A percentile compares a stretch with the other conserved stretches of the same genome.
Evolutionary conservation across 2,888 invertebrate genomes (phyloP).

Genomic region (Lasioglossum malachurum): DNA sequence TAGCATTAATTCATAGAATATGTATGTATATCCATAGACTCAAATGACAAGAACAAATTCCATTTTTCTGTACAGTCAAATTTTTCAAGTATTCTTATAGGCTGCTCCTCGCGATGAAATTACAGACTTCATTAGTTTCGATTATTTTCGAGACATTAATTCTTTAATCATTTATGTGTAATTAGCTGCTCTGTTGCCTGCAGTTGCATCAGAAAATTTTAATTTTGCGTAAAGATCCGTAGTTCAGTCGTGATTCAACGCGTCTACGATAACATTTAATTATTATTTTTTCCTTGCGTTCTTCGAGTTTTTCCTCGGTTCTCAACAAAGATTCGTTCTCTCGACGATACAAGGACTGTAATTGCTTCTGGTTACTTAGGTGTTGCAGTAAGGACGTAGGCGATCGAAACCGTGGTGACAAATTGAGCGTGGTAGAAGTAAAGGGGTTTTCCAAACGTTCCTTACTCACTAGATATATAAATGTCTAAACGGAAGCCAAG

Average conservation of each 20-base stretch:
- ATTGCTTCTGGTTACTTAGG: background rate
- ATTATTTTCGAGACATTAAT: background rate
- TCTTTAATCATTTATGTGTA: background rate
- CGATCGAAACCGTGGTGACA: background rate
- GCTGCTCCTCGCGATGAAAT: background rate
- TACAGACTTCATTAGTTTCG: background rate
- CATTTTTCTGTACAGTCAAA: background rate
- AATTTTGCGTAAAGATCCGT: background rate
- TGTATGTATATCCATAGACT: background rate
- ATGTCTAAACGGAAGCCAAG: constrained; percentile 36
- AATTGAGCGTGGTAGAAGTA: constrained; percentile 15
- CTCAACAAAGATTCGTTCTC: no score
- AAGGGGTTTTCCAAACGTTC: constrained; percentile 42
- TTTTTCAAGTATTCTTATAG: background rate
- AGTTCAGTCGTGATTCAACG: background rate
- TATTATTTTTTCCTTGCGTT: background rate
- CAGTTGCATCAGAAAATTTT: background rate
- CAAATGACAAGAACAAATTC: background rate
- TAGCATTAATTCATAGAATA: background rate
- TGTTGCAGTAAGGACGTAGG: background rate
- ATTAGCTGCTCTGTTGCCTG: background rate
- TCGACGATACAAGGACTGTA: background rate
- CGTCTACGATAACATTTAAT: background rate
- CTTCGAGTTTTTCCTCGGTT: no score
- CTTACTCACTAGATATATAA: constrained; percentile 48